Evolutionary conservation across 2,113 vertebrate species (phyloP).

Genomic region (Xenopus tropicalis): UCB_Xtro_10.0 CM004450.2:72182001-72182500

Average conservation of each 20-base stretch:
- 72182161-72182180: constrained; percentile 54
- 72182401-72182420: constrained; percentile 86
- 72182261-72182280: constrained; percentile 97
- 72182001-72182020: constrained; percentile 44
- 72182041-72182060: constrained; percentile 55
- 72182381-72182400: constrained; percentile 84
- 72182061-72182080: constrained; percentile 60
- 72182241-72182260: constrained; percentile 86
- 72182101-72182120: constrained; percentile 77
- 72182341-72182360: constrained; percentile 86
- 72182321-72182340: constrained; percentile 77
- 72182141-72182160: constrained; percentile 74
- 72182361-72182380: constrained; percentile 84
- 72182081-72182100: constrained; percentile 56
- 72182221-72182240: constrained; percentile 55
- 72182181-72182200: constrained; percentile 45
- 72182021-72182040: constrained; percentile 56
- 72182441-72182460: constrained; percentile 77
- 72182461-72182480: constrained; percentile 75
- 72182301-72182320: constrained; percentile 88
- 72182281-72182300: constrained; percentile 91
- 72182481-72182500: constrained; percentile 75
- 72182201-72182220: constrained; percentile 22
- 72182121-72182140: constrained; percentile 87
- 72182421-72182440: constrained; percentile 85